Conservation (phyloP, 1,140 invertebrate species). For the Drosophila ironensis region DNA sequence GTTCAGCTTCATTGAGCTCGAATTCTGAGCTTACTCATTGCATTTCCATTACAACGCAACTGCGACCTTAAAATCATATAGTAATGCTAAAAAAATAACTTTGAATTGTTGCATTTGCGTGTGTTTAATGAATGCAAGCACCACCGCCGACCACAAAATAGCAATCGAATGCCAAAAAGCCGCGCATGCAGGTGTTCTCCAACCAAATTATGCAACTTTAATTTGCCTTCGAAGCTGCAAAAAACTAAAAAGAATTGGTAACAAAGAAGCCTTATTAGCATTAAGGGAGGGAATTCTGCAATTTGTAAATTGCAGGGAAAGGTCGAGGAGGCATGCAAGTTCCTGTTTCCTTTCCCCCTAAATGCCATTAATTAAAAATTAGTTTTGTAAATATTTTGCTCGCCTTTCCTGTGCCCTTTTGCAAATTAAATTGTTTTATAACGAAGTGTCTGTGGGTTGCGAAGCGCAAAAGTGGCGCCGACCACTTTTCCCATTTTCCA, state of each 20-base stretch:
- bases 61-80: conserved; percentile 43
- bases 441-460: conserved; percentile 73
- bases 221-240: conserved; percentile 43
- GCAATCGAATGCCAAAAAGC: conserved; percentile 37
- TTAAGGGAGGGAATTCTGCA: conserved; percentile 22
- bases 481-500: not conserved
- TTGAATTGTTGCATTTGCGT: conserved; percentile 56
- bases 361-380: conserved; percentile 67
- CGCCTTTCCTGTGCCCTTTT: conserved; percentile 25
- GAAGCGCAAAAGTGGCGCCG: conserved; percentile 72
- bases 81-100: conserved; percentile 36
- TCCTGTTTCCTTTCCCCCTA: conserved; percentile 39
- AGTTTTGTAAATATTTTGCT: conserved; percentile 74
- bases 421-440: conserved; percentile 75
- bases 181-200: conserved; percentile 48
- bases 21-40: conserved; percentile 10
- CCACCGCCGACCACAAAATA: conserved; percentile 51
- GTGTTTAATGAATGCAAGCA: conserved; percentile 62
- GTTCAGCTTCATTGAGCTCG: no score
- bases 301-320: conserved; percentile 74
- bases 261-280: conserved; percentile 58
- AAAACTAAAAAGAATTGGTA: conserved; percentile 9
- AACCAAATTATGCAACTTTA: conserved; percentile 59
- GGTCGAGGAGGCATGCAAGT: conserved; percentile 67
- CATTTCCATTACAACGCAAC: conserved; percentile 5